phyloP scores from a whole-genome alignment of 1,140 invertebrate genomes.

The Cepaea nemoralis region DNA sequence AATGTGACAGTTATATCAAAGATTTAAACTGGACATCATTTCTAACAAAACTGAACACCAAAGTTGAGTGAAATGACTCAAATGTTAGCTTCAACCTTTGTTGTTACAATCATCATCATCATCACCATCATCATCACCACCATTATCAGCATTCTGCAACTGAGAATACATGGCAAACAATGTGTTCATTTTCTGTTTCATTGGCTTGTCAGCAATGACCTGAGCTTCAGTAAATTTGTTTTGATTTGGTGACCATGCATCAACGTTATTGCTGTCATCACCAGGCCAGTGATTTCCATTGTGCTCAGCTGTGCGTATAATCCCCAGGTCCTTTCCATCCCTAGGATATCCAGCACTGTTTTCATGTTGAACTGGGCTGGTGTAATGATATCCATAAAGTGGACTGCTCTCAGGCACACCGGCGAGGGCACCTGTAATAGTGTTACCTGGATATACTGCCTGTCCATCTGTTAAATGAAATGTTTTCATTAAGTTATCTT shows the following conservation, averaged over 20 bases:
- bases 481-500: neutral
- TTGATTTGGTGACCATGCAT: neutral
- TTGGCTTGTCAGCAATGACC: neutral
- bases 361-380: neutral
- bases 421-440: neutral
- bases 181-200: neutral
- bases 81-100: neutral
- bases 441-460: neutral
- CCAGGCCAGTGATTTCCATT: neutral
- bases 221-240: neutral
- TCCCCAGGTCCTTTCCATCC: no score
- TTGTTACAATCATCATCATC: no score
- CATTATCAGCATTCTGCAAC: neutral
- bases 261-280: neutral
- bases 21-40: no score
- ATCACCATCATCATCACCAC: neutral
- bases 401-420: neutral
- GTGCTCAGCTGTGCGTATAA: neutral
- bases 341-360: neutral
- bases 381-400: neutral
- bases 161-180: neutral
- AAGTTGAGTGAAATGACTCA: no score
- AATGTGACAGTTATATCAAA: no score
- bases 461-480: neutral
- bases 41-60: no score